Evolutionary conservation across 2,113 vertebrate genomes (phyloP).

Genomic region (Bothrops jararaca): DNA sequence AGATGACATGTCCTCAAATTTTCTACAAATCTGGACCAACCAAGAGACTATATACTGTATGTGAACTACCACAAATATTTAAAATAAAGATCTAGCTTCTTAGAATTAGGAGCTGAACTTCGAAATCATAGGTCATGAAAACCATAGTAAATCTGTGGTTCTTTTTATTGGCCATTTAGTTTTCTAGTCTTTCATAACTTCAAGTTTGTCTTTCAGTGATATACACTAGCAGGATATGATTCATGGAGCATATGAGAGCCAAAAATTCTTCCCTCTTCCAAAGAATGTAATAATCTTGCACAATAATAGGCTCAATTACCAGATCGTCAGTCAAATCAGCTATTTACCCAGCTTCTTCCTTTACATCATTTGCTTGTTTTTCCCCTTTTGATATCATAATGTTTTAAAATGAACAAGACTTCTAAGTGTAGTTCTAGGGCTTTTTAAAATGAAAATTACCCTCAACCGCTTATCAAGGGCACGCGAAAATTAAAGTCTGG

Average conservation of each 20-base stretch:
- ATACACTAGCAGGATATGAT: not conserved
- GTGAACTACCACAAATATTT: constrained; percentile 1
- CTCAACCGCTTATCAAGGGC: constrained; percentile 4
- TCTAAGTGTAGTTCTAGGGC: constrained; percentile 6
- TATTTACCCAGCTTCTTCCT: not conserved
- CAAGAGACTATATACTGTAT: not conserved
- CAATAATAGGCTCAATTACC: not conserved
- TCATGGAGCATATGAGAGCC: not conserved
- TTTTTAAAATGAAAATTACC: not conserved
- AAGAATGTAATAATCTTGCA: not conserved
- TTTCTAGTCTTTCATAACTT: constrained; percentile 3
- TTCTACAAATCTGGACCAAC: not conserved
- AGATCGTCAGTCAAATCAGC: not conserved
- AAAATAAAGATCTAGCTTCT: not conserved
- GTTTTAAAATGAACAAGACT: constrained; percentile 15
- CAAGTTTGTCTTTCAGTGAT: not conserved
- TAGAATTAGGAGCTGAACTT: not conserved
- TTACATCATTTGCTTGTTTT: not conserved
- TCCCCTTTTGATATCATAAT: not conserved
- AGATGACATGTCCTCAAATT: not conserved
- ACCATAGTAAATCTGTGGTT: constrained; percentile 20
- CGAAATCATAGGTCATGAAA: not conserved
- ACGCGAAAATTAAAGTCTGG: constrained; percentile 16
- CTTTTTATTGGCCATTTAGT: constrained; percentile 5
- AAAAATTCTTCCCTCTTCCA: not conserved